Conservation (phyloP, 2,888 invertebrate species). For the Drosophila falleni region DNA sequence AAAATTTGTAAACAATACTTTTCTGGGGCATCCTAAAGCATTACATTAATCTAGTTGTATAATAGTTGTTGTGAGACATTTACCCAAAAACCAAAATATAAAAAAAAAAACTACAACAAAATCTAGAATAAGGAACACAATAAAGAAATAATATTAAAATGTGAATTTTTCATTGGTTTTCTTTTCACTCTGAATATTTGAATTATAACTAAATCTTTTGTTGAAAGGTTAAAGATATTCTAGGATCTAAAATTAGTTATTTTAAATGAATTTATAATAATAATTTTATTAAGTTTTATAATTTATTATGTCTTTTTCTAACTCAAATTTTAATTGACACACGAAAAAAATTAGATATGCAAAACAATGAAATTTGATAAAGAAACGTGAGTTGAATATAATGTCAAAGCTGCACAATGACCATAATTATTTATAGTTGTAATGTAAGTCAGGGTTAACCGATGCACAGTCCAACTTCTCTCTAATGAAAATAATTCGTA, state of each 20-base stretch:
- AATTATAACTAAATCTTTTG: no score
- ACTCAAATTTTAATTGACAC: conserved; percentile 9
- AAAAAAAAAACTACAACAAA: conserved; percentile 12
- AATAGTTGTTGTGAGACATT: conserved; percentile 76
- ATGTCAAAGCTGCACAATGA: conserved; percentile 23
- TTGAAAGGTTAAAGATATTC: no score
- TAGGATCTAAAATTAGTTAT: no score
- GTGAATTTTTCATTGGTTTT: background rate
- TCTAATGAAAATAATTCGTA: background rate
- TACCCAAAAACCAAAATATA: conserved; percentile 53
- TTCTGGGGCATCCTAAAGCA: conserved; percentile 40
- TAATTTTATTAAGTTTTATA: background rate
- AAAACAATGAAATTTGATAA: conserved; percentile 31
- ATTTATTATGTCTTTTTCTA: background rate
- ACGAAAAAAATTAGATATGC: conserved; percentile 22
- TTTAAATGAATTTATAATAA: no score
- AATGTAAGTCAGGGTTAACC: conserved; percentile 49
- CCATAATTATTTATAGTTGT: conserved; percentile 44
- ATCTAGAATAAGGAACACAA: conserved; percentile 47
- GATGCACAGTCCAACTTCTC: background rate
- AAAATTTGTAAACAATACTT: conserved; percentile 15
- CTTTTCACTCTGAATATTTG: background rate
- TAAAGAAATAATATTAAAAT: conserved; percentile 24
- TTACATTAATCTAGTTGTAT: conserved; percentile 62
- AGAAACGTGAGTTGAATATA: conserved; percentile 41